phyloP scores from a whole-genome alignment of 2,797 vertebrate species.

The Siniperca undulata region DNA sequence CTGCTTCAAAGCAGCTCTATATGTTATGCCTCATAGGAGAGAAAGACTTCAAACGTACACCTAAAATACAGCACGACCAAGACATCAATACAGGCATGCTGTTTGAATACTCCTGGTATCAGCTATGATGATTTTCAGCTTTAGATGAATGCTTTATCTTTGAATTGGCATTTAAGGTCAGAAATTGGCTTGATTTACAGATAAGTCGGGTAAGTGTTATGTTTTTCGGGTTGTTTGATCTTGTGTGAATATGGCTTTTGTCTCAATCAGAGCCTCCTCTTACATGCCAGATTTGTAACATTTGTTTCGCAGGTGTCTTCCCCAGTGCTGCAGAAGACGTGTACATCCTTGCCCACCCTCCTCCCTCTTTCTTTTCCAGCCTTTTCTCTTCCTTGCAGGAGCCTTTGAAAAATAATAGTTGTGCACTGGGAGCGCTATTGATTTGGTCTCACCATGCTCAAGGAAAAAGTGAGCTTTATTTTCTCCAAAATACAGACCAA shows the following conservation, averaged over 20 bases:
- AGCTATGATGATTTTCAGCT: slow-evolving; percentile 17
- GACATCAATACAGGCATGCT: slow-evolving; percentile 42
- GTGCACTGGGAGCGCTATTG: slow-evolving; percentile 76
- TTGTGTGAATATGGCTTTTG: slow-evolving; percentile 12
- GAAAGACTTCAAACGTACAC: slow-evolving; percentile 67
- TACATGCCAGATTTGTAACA: slow-evolving; percentile 3
- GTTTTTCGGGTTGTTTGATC: slow-evolving; percentile 30
- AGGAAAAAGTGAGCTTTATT: slow-evolving; percentile 75
- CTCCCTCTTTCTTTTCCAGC: slow-evolving; percentile 16
- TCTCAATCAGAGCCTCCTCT: slow-evolving; percentile 36
- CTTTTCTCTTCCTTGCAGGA: slow-evolving; percentile 51
- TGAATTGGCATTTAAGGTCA: slow-evolving; percentile 27
- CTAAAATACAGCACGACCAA: slow-evolving; percentile 49
- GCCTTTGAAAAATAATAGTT: slow-evolving; percentile 81
- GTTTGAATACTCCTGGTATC: slow-evolving; percentile 19
- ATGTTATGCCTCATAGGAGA: slow-evolving; percentile 54
- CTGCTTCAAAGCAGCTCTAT: slow-evolving; percentile 77
- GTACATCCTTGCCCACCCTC: neutral
- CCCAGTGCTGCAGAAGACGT: slow-evolving; percentile 16
- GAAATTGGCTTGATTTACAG: slow-evolving; percentile 30
- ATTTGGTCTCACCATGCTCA: slow-evolving; percentile 69
- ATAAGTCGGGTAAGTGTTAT: slow-evolving; percentile 5
- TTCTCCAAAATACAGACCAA: slow-evolving; percentile 74
- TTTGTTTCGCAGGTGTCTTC: neutral
- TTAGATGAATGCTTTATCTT: slow-evolving; percentile 24